phyloP scores from a whole-genome alignment of 35 echinoderm and acorn worm genomes.

The Stichopus chloronotus region DNA sequence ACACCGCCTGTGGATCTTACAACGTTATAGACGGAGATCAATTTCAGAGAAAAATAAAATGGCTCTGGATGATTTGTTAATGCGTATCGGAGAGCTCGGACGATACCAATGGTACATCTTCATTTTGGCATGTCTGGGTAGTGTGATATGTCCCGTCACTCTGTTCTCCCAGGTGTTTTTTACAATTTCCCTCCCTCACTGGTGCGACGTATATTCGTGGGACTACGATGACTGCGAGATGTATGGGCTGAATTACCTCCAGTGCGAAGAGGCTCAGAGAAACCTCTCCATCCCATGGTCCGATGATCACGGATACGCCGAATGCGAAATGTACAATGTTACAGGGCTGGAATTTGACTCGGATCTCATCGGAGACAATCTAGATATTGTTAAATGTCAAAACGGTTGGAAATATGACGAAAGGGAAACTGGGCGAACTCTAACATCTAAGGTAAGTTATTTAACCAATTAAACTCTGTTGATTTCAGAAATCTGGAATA shows the following conservation, averaged over 20 bases:
- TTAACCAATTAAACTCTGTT: no score
- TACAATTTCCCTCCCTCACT: not conserved
- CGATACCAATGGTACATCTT: slow-evolving; percentile 42
- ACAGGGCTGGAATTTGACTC: slow-evolving; percentile 23
- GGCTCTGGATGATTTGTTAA: slow-evolving; percentile 35
- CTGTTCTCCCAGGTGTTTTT: slow-evolving; percentile 28
- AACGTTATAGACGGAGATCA: no score
- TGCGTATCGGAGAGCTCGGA: slow-evolving; percentile 43
- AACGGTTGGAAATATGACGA: slow-evolving; percentile 35
- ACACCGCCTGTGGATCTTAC: no score
- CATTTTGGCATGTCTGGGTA: slow-evolving; percentile 27
- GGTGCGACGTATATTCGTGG: not conserved
- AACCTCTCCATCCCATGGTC: slow-evolving; percentile 10
- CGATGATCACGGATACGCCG: not conserved
- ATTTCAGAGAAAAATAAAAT: not conserved
- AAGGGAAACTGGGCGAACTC: slow-evolving; percentile 15
- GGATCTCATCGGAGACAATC: not conserved
- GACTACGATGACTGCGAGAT: not conserved
- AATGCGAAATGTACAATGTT: slow-evolving; percentile 39
- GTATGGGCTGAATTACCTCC: not conserved
- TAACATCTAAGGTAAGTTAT: slow-evolving; percentile 32
- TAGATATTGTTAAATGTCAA: slow-evolving; percentile 13
- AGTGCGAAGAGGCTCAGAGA: slow-evolving; percentile 12
- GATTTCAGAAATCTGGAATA: no score
- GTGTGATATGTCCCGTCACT: not conserved